Evolutionary conservation across 2,113 vertebrate genomes (phyloP), one percentile per base, ranked within the genome.

Genomic region (Zapus hudsonius): DNA sequence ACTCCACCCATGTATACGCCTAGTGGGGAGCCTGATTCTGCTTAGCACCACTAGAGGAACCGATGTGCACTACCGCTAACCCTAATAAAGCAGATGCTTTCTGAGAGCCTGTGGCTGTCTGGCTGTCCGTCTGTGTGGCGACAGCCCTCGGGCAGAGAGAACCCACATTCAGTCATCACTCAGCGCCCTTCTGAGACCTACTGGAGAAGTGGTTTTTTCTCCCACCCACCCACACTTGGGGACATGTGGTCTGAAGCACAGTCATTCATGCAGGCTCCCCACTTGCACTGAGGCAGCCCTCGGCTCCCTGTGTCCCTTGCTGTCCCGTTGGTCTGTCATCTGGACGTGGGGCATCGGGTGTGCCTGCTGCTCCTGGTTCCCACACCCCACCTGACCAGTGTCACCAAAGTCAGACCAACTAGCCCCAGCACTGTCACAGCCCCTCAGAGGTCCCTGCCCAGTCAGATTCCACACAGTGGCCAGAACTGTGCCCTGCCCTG

Each of bases 41-140:
- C 96, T 92, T 96, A 94, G 92, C 84, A 95, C 95, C 95, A 92
- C 94, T 96, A 96, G 96, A 96, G 87, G 90, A 95, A 95, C 93
- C 89, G 33, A 84, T 96, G 96, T 97, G 97, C 93, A 83, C 97
- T 96, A 95, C 96, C 95, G 97, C 96, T 97, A 97, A 91, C 40
- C 69, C 87, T 97, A 98, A 98, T 98, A 98, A 98, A 98, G 85
- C 96, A 47, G 96, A 91, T 89, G 96, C 98, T 98, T 98, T 97
- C 96, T 94, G 97, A 97, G 87, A 13, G 19, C 6, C 87, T 33
- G 8, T 73, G 73, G 0, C 91, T 57, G 72, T 70, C 63, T 95
- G 91, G 91, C 81, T 67, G 73, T 0, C 91, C 52, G 72, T 70
- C 63, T 95, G 91, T 92, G 81, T 67, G 52, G 40, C 15, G 29